These are phyloP conservation scores for Ectemnius lituratus DNA, from an alignment of 2,888 invertebrate genomes.

Conservation along the genomic window DNA sequence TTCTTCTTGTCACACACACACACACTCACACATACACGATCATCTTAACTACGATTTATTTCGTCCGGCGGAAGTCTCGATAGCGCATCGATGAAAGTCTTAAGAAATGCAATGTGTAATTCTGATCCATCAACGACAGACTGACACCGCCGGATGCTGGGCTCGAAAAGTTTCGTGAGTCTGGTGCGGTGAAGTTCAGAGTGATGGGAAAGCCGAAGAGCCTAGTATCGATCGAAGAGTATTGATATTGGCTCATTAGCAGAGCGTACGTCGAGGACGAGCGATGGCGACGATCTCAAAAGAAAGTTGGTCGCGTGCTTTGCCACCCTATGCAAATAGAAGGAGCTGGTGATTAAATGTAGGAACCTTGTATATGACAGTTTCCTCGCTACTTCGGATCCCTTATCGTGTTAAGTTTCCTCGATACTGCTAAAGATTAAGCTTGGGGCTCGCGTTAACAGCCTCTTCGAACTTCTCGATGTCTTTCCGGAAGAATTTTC, in stretches of 20 bases:
- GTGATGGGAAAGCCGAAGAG: neutral
- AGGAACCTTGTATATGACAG: neutral
- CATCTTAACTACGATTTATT: conserved; percentile 39
- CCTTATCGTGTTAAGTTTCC: conserved; percentile 2
- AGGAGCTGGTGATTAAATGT: conserved; percentile 1
- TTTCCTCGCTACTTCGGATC: conserved; percentile 3
- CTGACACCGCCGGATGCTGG: too few species aligned
- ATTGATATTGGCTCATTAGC: conserved; percentile 6
- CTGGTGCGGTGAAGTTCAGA: neutral
- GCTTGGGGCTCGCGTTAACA: conserved; percentile 8
- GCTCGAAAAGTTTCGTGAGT: too few species aligned
- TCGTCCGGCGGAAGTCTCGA: neutral
- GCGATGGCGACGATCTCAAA: neutral
- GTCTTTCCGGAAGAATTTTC: conserved; percentile 27
- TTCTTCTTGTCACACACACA: conserved; percentile 17
- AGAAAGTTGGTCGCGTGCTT: neutral
- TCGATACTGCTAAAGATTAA: conserved; percentile 1
- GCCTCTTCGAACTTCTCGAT: conserved; percentile 21
- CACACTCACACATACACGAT: neutral
- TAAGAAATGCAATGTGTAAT: too few species aligned
- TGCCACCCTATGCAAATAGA: conserved; percentile 1
- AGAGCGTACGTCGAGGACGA: too few species aligned
- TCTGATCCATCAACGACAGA: too few species aligned
- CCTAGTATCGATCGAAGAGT: neutral
- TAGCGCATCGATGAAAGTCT: too few species aligned